phyloP scores from a whole-genome alignment of 2,797 vertebrate genomes.

The Acanthornis magna region DNA sequence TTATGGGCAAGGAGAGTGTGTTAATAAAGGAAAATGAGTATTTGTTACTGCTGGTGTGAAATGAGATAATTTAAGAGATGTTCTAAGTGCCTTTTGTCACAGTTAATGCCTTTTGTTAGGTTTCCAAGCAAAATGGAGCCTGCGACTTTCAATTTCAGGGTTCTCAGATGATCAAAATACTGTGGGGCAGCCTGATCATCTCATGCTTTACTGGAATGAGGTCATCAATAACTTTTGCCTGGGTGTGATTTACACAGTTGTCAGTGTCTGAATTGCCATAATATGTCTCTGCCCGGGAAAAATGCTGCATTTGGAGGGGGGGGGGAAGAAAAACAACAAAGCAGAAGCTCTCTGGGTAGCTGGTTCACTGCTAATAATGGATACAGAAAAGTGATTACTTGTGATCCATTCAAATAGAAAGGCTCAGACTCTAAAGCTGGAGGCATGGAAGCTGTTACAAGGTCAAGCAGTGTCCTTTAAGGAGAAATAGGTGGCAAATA shows the following conservation, averaged over 20 bases:
- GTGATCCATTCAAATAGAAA: slow-evolving; percentile 39
- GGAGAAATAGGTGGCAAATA: slow-evolving; percentile 19
- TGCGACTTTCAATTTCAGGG: slow-evolving; percentile 53
- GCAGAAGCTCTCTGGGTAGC: slow-evolving; percentile 13
- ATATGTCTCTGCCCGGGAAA: slow-evolving; percentile 59
- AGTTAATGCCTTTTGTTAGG: slow-evolving; percentile 60
- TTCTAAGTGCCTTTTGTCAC: slow-evolving; percentile 52
- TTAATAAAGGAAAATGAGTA: slow-evolving; percentile 61
- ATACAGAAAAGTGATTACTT: slow-evolving; percentile 54
- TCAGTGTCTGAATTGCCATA: slow-evolving; percentile 59
- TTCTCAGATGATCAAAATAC: slow-evolving; percentile 58
- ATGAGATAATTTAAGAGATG: slow-evolving; percentile 58
- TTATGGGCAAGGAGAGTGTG: slow-evolving; percentile 22
- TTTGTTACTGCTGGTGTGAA: slow-evolving; percentile 56
- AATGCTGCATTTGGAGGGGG: slow-evolving; percentile 14
- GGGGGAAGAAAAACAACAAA: not conserved
- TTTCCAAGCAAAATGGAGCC: slow-evolving; percentile 35
- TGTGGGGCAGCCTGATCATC: slow-evolving; percentile 49
- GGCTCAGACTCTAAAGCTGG: slow-evolving; percentile 12
- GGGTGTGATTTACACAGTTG: slow-evolving; percentile 60
- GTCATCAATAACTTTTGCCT: slow-evolving; percentile 50
- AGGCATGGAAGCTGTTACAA: slow-evolving; percentile 45
- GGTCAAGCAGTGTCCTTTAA: slow-evolving; percentile 56
- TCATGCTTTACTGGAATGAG: slow-evolving; percentile 58
- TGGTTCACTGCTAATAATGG: slow-evolving; percentile 34